phyloP scores from a whole-genome alignment of 2,797 vertebrate genomes.

The Sebastes dallii region DNA sequence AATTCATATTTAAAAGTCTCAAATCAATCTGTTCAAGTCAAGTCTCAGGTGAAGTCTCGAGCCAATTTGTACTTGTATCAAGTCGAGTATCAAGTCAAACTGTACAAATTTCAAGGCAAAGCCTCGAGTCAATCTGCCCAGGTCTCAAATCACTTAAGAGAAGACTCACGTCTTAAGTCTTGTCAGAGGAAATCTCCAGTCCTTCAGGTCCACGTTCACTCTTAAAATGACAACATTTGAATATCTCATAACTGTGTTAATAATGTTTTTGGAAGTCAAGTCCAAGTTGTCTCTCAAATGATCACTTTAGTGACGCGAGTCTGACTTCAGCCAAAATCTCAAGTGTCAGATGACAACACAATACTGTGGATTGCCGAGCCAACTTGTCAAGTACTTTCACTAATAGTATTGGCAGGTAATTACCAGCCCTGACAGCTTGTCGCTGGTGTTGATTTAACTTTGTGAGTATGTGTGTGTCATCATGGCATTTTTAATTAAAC shows the following conservation, averaged over 20 bases:
- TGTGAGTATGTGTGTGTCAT: too few relatives aligned
- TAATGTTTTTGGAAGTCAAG: not conserved
- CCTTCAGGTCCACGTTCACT: not conserved
- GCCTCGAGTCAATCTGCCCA: not conserved
- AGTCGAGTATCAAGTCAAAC: not conserved
- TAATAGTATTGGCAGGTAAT: not conserved
- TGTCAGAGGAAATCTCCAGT: too few relatives aligned
- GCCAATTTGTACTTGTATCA: not conserved
- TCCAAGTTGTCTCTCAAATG: not conserved
- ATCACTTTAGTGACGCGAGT: not conserved
- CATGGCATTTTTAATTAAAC: too few relatives aligned
- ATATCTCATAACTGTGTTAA: not conserved
- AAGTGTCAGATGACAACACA: not conserved
- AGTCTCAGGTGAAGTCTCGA: not conserved
- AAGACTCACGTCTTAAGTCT: not conserved
- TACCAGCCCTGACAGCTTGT: too few relatives aligned
- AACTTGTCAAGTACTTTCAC: not conserved
- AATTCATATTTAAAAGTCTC: not conserved
- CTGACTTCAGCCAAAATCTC: not conserved
- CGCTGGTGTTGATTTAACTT: accelerated
- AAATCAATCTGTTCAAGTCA: not conserved
- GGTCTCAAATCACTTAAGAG: not conserved
- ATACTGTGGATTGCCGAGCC: not conserved
- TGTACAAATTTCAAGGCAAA: not conserved
- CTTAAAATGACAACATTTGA: not conserved